A percentile compares a stretch with the other conserved stretches of the same genome.
phyloP scores from a whole-genome alignment of 1,140 invertebrate species.

The Proctacanthus coquilletti region DNA sequence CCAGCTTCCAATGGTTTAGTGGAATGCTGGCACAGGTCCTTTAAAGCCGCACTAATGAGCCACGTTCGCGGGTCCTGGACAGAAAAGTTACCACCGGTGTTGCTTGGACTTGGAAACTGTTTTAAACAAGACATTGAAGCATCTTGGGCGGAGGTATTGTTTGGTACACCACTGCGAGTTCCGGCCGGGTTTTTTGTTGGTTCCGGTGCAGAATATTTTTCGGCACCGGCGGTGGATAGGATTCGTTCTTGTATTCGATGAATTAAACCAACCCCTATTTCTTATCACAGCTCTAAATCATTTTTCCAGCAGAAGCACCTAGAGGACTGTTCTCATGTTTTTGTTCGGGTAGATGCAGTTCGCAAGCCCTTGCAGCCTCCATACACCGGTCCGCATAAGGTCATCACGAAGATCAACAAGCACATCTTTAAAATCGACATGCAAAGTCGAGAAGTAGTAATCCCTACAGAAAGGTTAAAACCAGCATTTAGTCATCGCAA shows the following conservation, averaged over 20 bases:
- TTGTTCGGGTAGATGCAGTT: slow-evolving; percentile 13
- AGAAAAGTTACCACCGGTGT: slow-evolving; percentile 17
- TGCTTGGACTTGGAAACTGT: slow-evolving; percentile 18
- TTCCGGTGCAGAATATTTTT: neutral
- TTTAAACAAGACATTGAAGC: slow-evolving; percentile 15
- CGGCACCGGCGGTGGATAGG: slow-evolving; percentile 7
- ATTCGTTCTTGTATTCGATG: slow-evolving; percentile 9
- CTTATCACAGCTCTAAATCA: slow-evolving; percentile 2
- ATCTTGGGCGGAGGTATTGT: slow-evolving; percentile 22
- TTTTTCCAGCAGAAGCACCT: slow-evolving; percentile 12
- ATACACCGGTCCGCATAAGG: slow-evolving; percentile 18
- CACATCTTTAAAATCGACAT: too few species aligned
- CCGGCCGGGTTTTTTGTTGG: slow-evolving; percentile 22
- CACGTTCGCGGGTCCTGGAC: slow-evolving; percentile 12
- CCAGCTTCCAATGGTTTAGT: slow-evolving; percentile 21
- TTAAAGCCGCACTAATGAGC: slow-evolving; percentile 21
- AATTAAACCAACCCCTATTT: slow-evolving; percentile 2
- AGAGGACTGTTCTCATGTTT: slow-evolving; percentile 12
- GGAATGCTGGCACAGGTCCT: slow-evolving; percentile 20
- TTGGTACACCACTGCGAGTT: slow-evolving; percentile 20
- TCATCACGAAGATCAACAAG: too few species aligned
- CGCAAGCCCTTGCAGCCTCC: slow-evolving; percentile 10
- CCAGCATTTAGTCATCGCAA: too few species aligned
- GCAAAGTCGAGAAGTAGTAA: too few species aligned
- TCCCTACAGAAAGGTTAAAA: too few species aligned